Conservation (phyloP, 2,113 vertebrate genomes). For the Macrotis lagotis region DNA sequence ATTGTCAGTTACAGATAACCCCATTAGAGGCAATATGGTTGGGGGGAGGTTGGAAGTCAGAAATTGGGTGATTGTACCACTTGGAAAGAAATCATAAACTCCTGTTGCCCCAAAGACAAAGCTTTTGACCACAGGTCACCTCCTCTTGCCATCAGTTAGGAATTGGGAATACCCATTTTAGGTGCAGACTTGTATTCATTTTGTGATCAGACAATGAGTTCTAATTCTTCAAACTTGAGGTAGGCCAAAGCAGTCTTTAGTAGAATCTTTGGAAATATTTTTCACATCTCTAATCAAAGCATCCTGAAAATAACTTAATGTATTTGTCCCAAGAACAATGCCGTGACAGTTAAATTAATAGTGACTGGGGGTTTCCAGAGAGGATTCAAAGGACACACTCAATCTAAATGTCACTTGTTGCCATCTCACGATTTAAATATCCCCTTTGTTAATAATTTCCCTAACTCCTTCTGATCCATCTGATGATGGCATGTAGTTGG, state of each 20-base stretch:
- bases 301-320: not conserved
- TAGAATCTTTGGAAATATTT: not conserved
- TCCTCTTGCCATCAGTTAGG: not conserved
- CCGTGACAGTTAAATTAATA: not conserved
- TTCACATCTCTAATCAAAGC: not conserved
- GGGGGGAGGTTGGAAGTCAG: not conserved
- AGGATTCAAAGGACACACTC: not conserved
- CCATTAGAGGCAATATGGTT: not conserved
- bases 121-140: not conserved
- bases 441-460: not conserved
- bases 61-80: not conserved
- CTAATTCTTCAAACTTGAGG: not conserved
- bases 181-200: not conserved
- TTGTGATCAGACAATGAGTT: not conserved
- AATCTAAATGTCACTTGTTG: not conserved
- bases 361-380: not conserved
- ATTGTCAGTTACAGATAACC: not conserved
- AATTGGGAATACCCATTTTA: not conserved
- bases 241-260: not conserved
- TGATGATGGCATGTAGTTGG: not conserved
- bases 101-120: not conserved
- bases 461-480: not conserved
- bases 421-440: not conserved
- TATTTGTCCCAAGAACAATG: not conserved
- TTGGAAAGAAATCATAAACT: not conserved